Evolutionary conservation across 2,113 vertebrate genomes (phyloP).

Genomic region (Rallus limicola): DNA sequence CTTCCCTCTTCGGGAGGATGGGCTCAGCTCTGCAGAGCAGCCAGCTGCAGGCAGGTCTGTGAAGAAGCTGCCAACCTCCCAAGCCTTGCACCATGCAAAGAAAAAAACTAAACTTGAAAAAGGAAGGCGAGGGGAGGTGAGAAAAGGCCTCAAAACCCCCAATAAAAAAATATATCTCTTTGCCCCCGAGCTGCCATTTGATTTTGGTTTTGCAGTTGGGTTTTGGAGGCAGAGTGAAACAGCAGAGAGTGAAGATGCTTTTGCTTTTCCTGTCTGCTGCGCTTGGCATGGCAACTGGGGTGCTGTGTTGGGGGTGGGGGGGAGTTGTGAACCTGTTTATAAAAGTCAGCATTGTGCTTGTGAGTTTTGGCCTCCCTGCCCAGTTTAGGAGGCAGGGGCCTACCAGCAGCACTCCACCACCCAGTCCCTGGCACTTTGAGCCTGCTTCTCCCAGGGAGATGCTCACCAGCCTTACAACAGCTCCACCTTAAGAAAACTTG

Average conservation of each 20-base stretch:
- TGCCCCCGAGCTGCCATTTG: fast-evolving
- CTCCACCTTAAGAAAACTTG: not conserved
- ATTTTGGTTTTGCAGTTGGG: not conserved
- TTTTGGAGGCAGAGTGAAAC: not conserved
- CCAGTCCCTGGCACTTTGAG: fast-evolving
- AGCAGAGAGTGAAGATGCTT: fast-evolving
- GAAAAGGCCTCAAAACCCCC: not conserved
- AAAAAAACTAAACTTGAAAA: not conserved
- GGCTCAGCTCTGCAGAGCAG: not conserved
- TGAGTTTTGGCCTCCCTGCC: not conserved
- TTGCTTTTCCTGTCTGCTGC: not conserved
- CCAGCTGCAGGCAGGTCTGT: not conserved
- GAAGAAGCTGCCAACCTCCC: not conserved
- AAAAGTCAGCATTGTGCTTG: not conserved
- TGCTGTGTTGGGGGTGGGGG: too few species aligned
- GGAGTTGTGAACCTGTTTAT: not conserved
- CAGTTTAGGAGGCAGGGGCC: fast-evolving
- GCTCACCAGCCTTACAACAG: not conserved
- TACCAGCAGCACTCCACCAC: fast-evolving
- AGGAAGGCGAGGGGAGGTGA: not conserved
- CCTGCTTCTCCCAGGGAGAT: not conserved
- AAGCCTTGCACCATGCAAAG: not conserved
- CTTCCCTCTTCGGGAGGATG: not conserved
- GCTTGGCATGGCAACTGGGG: not conserved
- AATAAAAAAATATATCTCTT: not conserved